Percentiles rank a stretch among this genome's conserved stretches.
Evolutionary conservation across 2,888 invertebrate species (phyloP).

Genomic region (Cenopis cana): DNA sequence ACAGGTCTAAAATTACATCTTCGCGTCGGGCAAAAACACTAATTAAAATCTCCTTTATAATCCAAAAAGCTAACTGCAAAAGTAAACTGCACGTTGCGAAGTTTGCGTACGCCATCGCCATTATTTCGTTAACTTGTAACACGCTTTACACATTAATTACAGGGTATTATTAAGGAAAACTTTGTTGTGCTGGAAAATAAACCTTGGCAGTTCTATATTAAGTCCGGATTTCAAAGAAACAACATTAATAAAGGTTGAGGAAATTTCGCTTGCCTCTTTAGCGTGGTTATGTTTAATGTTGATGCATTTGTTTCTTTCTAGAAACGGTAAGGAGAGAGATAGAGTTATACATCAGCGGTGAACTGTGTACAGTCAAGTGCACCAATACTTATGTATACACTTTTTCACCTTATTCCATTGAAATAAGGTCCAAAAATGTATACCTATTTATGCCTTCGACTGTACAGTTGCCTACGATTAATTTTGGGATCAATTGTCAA

Average conservation of each 20-base stretch:
- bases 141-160: conserved; percentile 25
- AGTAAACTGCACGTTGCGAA: conserved; percentile 24
- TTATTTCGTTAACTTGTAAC: conserved; percentile 25
- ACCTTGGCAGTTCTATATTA: not conserved
- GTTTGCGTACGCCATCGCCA: conserved; percentile 28
- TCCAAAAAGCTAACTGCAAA: conserved; percentile 18
- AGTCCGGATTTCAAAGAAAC: not conserved
- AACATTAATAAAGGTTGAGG: not conserved
- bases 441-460: too few relatives aligned
- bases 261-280: not conserved
- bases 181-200: not conserved
- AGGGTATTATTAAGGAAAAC: conserved; percentile 5
- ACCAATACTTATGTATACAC: too few relatives aligned
- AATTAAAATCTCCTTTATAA: conserved; percentile 21
- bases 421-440: too few relatives aligned
- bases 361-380: too few relatives aligned
- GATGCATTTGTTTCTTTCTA: not conserved
- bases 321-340: not conserved
- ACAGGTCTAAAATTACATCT: conserved; percentile 1
- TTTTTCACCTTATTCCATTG: too few relatives aligned
- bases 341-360: not conserved
- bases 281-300: not conserved
- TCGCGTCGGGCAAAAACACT: not conserved
- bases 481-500: too few relatives aligned
- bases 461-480: too few relatives aligned